Evolutionary conservation across 2,888 invertebrate species (phyloP).

Genomic region (Notocelia uddmanniana): DNA sequence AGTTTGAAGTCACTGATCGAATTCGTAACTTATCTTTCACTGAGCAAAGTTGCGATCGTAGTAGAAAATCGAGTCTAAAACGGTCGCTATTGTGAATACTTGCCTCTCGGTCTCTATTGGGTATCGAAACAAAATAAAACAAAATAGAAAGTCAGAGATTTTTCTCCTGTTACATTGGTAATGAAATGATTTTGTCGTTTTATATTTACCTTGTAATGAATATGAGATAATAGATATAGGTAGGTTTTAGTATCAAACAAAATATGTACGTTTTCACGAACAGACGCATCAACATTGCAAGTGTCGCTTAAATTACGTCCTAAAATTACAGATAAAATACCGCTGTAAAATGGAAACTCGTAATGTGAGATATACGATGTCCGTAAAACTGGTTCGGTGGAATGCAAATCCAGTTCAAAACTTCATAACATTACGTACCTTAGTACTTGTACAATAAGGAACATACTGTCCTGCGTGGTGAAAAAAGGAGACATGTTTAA

Average conservation of each 20-base stretch:
- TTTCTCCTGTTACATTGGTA: not conserved
- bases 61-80: not conserved
- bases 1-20: not conserved
- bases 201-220: not conserved
- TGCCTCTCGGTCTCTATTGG: not conserved
- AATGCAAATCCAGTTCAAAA: conserved; percentile 62
- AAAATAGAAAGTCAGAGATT: not conserved
- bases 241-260: not conserved
- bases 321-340: conserved; percentile 40
- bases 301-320: conserved; percentile 26
- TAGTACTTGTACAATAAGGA: conserved; percentile 20
- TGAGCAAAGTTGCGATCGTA: conserved; percentile 5
- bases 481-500: conserved; percentile 32
- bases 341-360: conserved; percentile 55
- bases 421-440: conserved; percentile 47
- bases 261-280: conserved; percentile 6
- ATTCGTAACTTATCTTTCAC: conserved; percentile 9
- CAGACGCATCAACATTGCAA: not conserved
- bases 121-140: conserved; percentile 16
- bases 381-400: conserved; percentile 62
- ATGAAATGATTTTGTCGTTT: not conserved
- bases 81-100: no score
- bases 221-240: no score
- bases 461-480: not conserved
- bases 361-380: conserved; percentile 43